Percentiles rank a stretch among this genome's conserved stretches.
Conservation (phyloP, 1,140 invertebrate species). For the Lycorma delicatula region DNA sequence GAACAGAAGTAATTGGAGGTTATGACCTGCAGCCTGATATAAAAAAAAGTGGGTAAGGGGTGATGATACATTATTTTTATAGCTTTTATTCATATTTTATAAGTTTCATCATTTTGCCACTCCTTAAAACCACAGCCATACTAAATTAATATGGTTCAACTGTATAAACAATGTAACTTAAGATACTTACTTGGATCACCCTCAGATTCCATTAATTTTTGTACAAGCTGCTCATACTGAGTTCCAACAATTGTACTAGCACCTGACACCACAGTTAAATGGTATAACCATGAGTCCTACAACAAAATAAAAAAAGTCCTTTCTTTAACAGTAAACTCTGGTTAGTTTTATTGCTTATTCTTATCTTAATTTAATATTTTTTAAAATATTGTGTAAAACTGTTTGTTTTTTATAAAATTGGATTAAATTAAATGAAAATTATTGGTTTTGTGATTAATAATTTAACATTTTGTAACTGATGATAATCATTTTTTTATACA, state of each 20-base stretch:
- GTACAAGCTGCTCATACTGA: conserved; percentile 88
- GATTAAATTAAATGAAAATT: no score
- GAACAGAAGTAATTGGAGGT: no score
- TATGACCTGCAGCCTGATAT: no score
- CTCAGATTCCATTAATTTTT: conserved; percentile 90
- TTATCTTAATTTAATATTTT: no score
- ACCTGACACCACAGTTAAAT: conserved; percentile 86
- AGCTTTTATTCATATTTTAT: neutral
- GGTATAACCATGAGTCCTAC: conserved; percentile 87
- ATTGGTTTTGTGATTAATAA: no score
- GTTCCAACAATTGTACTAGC: conserved; percentile 78
- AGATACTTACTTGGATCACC: conserved; percentile 73
- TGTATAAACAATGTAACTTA: no score
- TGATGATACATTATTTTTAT: neutral
- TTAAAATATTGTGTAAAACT: no score
- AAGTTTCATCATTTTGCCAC: neutral
- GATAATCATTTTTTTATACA: no score
- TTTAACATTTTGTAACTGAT: no score
- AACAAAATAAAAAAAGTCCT: conserved; percentile 21
- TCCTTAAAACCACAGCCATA: neutral
- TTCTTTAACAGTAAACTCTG: neutral
- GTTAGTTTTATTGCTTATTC: no score
- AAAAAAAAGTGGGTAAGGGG: neutral
- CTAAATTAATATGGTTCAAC: neutral
- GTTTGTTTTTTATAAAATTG: no score